Evolutionary conservation across 2,888 invertebrate species (phyloP), one percentile per base, ranked within the genome.

Genomic region (Athalia circularis): DNA sequence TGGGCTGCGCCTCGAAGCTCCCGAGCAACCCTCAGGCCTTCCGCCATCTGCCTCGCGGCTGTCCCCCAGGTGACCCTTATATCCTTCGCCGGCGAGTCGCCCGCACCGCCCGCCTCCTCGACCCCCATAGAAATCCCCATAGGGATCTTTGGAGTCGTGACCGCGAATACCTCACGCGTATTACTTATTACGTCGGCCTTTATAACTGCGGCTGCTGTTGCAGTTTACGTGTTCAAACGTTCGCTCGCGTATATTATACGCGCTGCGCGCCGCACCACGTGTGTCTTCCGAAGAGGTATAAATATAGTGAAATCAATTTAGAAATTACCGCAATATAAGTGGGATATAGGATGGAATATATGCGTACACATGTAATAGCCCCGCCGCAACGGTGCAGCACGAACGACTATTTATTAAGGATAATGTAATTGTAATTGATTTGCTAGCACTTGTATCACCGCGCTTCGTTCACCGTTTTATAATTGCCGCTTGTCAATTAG

Each of bases 391-490:
- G 48, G 62, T 29, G 11, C 29, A 7, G 62, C 61, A 75, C 50
- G 75, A 29, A 75, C 64, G 7, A 29, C n/a, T 62, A 75, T 64
- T 62, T 62, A 62, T 64, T 61, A 64, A 62, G 62, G 64, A 62
- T 75, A 75, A 75, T 75, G 75, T 75, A 61, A 75, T 75, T 75
- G 75, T 75, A 75, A 75, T 75, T 75, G 75, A 75, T 75, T 75
- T 50, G 64, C 61, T 48, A 62, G 75, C 75, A 62, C 48, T 50
- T 62, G 75, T 59, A 59, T 47, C 15, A 9, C 61, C 62, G 62
- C 62, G 15, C 11, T 50, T 59, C 45, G 29, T 61, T 5, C 64
- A 52, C 75, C 48, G 64, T 72, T 72, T 59, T 59, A 72, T 72
- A 72, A 72, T 72, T 72, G 72, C 72, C 72, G 75, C 75, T 64